A percentile compares a stretch with the other conserved stretches of the same genome.
Conservation (phyloP, 37 sponge, comb jelly and placozoan species). For the Chondrilla cf. caribensis region DNA sequence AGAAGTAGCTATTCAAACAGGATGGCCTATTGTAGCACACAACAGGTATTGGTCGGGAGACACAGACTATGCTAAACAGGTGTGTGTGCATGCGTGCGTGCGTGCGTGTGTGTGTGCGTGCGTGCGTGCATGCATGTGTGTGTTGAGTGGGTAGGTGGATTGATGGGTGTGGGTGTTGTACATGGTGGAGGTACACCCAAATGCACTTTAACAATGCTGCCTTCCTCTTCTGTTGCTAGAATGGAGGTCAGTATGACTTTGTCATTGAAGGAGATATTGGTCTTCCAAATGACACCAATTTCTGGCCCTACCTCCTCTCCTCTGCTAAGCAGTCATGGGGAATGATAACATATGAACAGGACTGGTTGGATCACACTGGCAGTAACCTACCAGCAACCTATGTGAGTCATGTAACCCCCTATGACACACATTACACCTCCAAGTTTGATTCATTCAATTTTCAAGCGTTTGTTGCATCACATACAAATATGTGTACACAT, state of each 20-base stretch:
- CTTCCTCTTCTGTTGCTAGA: no score
- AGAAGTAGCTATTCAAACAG: constrained; percentile 41
- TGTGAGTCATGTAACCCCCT: constrained; percentile 22
- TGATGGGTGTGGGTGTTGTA: no score
- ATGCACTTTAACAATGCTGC: no score
- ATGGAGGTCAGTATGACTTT: constrained; percentile 69
- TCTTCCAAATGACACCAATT: constrained; percentile 32
- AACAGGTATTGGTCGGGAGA: constrained; percentile 72
- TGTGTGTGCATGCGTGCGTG: not conserved
- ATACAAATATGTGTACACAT: no score
- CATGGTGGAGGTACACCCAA: no score
- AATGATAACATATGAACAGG: constrained; percentile 76
- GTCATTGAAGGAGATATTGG: constrained; percentile 40
- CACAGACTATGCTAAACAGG: constrained; percentile 72
- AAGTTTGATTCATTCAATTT: no score
- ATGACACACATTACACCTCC: no score
- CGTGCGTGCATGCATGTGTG: not conserved
- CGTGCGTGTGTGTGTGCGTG: not conserved
- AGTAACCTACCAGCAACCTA: not conserved
- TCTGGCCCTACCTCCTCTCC: constrained; percentile 71
- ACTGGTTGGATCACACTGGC: constrained; percentile 55
- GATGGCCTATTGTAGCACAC: constrained; percentile 67
- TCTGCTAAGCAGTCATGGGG: constrained; percentile 49
- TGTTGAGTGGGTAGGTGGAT: not conserved
- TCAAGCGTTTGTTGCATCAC: no score